These are phyloP conservation scores for Mus musculus DNA, from an alignment of 2,113 vertebrate genomes.

Conservation along the genomic window GRCm39 chr1:75255501-75256000, in stretches of 20 bases:
- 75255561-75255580: slow-evolving; percentile 18
- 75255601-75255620: not conserved
- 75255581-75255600: not conserved
- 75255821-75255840: not conserved
- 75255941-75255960: not conserved
- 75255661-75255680: not conserved
- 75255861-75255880: not conserved
- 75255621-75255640: not conserved
- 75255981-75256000: not conserved
- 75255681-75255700: not conserved
- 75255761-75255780: not conserved
- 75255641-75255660: slow-evolving; percentile 18
- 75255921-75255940: not conserved
- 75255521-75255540: not conserved
- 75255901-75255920: not conserved
- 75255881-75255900: not conserved
- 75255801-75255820: not conserved
- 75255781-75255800: not conserved
- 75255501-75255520: not conserved
- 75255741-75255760: not conserved
- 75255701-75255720: not conserved
- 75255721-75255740: not conserved
- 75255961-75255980: not conserved
- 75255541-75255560: not conserved
- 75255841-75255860: not conserved